Evolutionary conservation across 1,140 invertebrate species (phyloP), one percentile per base, ranked within the genome.

Genomic region (Temnothorax longispinosus): DNA sequence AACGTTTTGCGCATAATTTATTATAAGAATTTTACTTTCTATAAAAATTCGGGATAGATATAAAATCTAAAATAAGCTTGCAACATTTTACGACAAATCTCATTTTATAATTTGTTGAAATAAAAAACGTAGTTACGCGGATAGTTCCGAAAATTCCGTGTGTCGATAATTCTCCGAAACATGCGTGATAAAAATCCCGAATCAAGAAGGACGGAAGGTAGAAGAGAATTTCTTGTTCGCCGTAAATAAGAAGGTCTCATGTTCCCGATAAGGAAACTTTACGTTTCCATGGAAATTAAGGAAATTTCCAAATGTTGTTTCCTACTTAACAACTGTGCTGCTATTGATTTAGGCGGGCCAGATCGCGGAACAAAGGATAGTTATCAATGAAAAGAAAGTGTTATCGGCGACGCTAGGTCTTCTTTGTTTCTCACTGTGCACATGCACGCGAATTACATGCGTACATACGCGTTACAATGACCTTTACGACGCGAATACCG

Each of bases 301-400:
- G n/a, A 65, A 52, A 32, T 72, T 76, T 85, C 15, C 58, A 62
- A 50, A 32, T 3, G 47, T 18, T 27, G 15, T 52, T 80, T 32
- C 21, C 6, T 41, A 38, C 27, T 89, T 35, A 41, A 75, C 62
- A 54, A 64, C 47, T 44, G 50, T 15, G 18, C 15, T 2, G 44
- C 18, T 87, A 84, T 74, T 41, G 27, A 60, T 78, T 81, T 74
- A 84, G 54, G 41, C 69, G 13, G n/a, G 21, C 44, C 27, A 60
- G 38, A 82, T 72, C 38, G 27, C 27, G 72, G 41, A 84, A 88
- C 89, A 90, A 90, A 90, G 89, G 89, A 90, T 90, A 76, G 27
- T 91, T 91, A 90, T 91, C 64, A 82, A 62, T 64, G 15, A 84
- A 72, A 71, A 76, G 75, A 81, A 64, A 87, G 47, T 52, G 35